Conservation (phyloP, 1,140 invertebrate genomes). For the Colletes gigas region DNA sequence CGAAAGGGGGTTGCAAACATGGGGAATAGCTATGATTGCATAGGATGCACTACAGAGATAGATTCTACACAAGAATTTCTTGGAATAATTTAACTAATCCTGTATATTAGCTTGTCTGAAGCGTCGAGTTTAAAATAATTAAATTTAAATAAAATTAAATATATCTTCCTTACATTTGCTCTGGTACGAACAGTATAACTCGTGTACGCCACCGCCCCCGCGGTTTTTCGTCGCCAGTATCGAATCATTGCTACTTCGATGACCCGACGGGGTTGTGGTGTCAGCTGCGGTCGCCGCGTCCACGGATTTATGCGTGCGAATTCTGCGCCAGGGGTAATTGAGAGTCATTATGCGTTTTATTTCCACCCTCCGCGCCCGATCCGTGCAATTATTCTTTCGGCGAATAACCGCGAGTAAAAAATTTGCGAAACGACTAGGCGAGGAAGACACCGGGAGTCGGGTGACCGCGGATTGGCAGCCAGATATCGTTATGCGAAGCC, state of each 20-base stretch:
- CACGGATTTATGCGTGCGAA: neutral
- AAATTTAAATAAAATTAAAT: too few species aligned
- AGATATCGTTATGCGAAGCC: slow-evolving; percentile 78
- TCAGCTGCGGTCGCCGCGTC: neutral
- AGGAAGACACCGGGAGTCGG: neutral
- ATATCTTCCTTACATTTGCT: too few species aligned
- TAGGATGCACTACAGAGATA: too few species aligned
- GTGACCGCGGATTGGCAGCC: slow-evolving; percentile 68
- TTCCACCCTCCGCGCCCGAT: neutral
- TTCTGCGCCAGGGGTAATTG: slow-evolving; percentile 3
- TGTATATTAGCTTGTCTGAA: too few species aligned
- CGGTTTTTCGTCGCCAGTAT: slow-evolving; percentile 6
- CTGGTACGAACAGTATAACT: too few species aligned
- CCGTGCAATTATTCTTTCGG: neutral
- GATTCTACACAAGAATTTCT: too few species aligned
- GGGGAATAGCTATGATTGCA: too few species aligned
- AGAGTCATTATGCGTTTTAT: neutral
- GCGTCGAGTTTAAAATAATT: too few species aligned
- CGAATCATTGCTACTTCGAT: slow-evolving; percentile 9
- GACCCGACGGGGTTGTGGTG: neutral
- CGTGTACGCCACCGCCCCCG: slow-evolving; percentile 1
- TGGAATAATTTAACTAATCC: too few species aligned
- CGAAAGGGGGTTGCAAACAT: too few species aligned
- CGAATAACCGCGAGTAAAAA: neutral
- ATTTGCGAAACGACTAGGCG: neutral